Conservation (phyloP, 2,113 vertebrate species). For the Gobius niger region DNA sequence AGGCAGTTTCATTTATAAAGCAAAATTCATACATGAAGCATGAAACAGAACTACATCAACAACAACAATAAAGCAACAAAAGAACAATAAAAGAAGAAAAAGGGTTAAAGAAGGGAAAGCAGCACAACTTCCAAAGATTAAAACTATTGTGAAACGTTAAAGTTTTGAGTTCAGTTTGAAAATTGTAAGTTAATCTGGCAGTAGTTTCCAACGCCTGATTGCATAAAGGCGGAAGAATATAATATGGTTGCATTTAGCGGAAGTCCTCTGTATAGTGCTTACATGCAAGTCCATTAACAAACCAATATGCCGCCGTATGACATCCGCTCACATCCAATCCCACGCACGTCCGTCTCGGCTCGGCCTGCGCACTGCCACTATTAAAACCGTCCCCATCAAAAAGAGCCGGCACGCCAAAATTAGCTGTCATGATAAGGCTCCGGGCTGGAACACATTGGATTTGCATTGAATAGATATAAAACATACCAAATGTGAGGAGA, state of each 20-base stretch:
- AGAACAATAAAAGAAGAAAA: too few species aligned
- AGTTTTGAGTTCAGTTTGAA: too few species aligned
- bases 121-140: too few species aligned
- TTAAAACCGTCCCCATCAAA: constrained; percentile 70
- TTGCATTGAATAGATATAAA: constrained; percentile 78
- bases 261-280: constrained; percentile 6
- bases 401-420: constrained; percentile 62
- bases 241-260: not conserved
- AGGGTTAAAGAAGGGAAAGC: too few species aligned
- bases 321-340: constrained; percentile 55
- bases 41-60: too few species aligned
- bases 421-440: constrained; percentile 69
- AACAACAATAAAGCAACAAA: too few species aligned
- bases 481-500: constrained; percentile 73
- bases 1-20: too few species aligned
- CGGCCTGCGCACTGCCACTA: constrained; percentile 59
- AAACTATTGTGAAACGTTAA: too few species aligned
- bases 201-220: too few species aligned
- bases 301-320: constrained; percentile 45
- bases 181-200: too few species aligned
- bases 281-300: constrained; percentile 39
- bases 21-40: too few species aligned
- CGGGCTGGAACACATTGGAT: constrained; percentile 72
- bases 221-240: not conserved
- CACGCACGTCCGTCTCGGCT: constrained; percentile 56